These are phyloP conservation scores for Phycodurus eques DNA, from an alignment of 2,113 vertebrate species.

Conservation along the genomic window DNA sequence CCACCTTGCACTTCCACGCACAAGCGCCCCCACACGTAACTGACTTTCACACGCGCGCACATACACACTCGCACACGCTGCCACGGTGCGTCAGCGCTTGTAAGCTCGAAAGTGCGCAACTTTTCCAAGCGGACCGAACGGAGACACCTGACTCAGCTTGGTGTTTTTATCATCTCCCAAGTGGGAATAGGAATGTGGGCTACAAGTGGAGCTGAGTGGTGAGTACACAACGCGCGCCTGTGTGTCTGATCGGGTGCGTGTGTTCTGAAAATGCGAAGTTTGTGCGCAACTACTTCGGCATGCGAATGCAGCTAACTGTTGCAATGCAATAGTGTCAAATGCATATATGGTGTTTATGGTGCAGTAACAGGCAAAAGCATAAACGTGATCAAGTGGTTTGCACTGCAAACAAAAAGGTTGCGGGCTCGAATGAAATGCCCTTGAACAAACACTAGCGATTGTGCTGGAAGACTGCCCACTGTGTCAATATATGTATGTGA, in stretches of 20 bases:
- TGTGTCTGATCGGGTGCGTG: neutral
- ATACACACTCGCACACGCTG: neutral
- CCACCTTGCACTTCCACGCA: neutral
- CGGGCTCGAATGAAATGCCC: neutral
- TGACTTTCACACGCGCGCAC: neutral
- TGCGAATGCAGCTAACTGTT: neutral
- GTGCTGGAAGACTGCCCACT: neutral
- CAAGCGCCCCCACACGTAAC: neutral
- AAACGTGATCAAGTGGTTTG: neutral
- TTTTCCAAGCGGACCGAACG: slow-evolving; percentile 28
- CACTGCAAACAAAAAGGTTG: neutral
- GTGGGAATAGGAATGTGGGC: slow-evolving; percentile 63
- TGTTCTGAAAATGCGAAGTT: neutral
- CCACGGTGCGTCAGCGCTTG: neutral
- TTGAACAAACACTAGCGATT: neutral
- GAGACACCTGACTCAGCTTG: slow-evolving; percentile 41
- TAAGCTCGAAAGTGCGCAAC: slow-evolving; percentile 32
- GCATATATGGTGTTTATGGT: neutral
- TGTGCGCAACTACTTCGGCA: neutral
- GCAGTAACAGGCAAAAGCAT: neutral
- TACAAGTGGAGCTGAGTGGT: slow-evolving; percentile 50
- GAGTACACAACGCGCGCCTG: slow-evolving; percentile 39
- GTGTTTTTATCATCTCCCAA: neutral
- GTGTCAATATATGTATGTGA: neutral
- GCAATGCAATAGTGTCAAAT: neutral